Percentiles rank a stretch among this genome's conserved stretches.
These are phyloP conservation scores for Salminus brasiliensis DNA, from an alignment of 2,113 vertebrate species.

Conservation along the genomic window DNA sequence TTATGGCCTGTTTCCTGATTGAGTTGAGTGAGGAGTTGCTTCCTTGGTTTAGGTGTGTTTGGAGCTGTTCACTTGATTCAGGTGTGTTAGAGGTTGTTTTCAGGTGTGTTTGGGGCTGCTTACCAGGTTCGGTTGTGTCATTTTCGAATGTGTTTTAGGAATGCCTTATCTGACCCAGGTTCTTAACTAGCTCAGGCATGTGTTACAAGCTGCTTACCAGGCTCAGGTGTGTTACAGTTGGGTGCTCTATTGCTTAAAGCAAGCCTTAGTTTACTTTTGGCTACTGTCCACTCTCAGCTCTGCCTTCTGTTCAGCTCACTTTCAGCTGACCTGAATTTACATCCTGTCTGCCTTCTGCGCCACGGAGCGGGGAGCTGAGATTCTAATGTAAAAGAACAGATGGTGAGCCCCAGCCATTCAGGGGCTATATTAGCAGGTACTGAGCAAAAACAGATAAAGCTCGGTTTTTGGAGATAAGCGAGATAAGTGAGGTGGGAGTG, in stretches of 20 bases:
- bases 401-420: background rate
- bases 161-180: no score
- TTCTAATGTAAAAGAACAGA: background rate
- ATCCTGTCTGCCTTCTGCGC: conserved; percentile 50
- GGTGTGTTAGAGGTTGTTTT: no score
- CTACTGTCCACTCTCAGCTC: background rate
- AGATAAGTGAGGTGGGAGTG: conserved; percentile 32
- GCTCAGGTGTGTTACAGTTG: background rate
- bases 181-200: no score
- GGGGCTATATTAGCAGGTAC: background rate
- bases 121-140: no score
- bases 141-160: no score
- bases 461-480: background rate
- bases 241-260: background rate
- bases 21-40: no score
- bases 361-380: conserved; percentile 1
- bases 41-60: no score
- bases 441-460: background rate
- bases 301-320: background rate
- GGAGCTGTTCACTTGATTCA: no score
- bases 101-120: no score
- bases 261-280: conserved; percentile 18
- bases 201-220: background rate
- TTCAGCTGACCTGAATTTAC: conserved; percentile 66
- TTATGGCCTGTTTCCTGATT: no score